Evolutionary conservation across 1,140 invertebrate species (phyloP).

Genomic region (Achatina immaculata): DNA sequence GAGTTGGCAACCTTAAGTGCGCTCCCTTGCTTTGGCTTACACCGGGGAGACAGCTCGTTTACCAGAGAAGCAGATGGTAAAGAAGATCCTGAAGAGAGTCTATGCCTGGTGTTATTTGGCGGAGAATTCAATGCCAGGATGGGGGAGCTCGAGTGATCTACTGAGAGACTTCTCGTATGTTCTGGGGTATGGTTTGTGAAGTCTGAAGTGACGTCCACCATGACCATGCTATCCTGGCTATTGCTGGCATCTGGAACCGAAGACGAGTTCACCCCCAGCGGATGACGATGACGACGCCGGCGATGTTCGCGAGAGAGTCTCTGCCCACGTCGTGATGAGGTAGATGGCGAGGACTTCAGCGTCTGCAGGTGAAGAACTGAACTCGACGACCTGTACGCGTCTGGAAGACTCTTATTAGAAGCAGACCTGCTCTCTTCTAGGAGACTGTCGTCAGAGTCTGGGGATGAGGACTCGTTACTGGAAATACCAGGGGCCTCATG

Average conservation of each 20-base stretch:
- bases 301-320: neutral
- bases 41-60: conserved; percentile 5
- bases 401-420: conserved; percentile 25
- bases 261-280: neutral
- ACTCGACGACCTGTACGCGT: neutral
- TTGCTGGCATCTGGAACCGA: conserved; percentile 15
- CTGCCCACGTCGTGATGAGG: neutral
- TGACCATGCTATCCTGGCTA: neutral
- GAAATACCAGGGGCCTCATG: neutral
- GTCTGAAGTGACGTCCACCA: neutral
- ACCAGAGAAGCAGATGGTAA: conserved; percentile 14
- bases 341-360: neutral
- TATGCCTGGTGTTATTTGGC: conserved; percentile 20
- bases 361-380: neutral
- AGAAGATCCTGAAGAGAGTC: neutral
- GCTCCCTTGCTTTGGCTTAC: conserved; percentile 2
- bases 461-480: conserved; percentile 24
- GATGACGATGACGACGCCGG: neutral
- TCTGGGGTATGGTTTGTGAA: neutral
- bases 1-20: neutral
- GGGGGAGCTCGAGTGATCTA: conserved; percentile 11
- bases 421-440: neutral
- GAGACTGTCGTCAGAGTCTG: conserved; percentile 31
- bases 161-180: conserved; percentile 23
- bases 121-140: conserved; percentile 5